Evolutionary conservation across 2,113 vertebrate species (phyloP), one percentile per base, ranked within the genome.

Genomic region (Rafetus swinhoei): DNA sequence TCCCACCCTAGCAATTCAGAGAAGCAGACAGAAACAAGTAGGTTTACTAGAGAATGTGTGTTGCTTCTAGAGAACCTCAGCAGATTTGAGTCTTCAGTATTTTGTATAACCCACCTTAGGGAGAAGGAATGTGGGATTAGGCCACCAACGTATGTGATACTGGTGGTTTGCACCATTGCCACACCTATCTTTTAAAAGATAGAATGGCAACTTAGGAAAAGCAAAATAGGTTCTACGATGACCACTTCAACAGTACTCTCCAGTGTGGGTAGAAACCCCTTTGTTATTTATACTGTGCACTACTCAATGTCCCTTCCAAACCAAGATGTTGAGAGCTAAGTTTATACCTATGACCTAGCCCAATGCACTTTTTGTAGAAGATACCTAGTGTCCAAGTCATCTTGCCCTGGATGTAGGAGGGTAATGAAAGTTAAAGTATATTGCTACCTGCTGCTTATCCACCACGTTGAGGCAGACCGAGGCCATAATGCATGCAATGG

Each of bases 391-490:
- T 77, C 39, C 39, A 50, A 77, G 6, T 7, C 39, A 77, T 14
- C 39, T 24, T 24, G 74, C 24, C 35, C 22, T 77, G 39, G 65
- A 50, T 5, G 7, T 25, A 77, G 35, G 24, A 25, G 39, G 74
- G 39, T 45, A 45, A 39, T 76, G 72, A 24, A 76, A 76, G 72
- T 50, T 6, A 50, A 77, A 55, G n/a, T 53, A n/a, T 55, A 53
- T 29, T 52, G 93, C 87, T 93, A 98, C 98, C 98, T 98, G 97
- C 96, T 97, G 97, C 82, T 94, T 97, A 95, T 99, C 99, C 24
- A 98, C 97, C 4, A 98, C 9, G 5, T 98, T 99, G 85, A 99
- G 98, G 92, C 97, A 57, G 50, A 98, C 8, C 0, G 98, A 98
- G n/a, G 97, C 97, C 83, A 97, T 21, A 50, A 98, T 97, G 89